Conservation (phyloP, 2,797 vertebrate species). For the Pantherophis alleghaniensis region DNA sequence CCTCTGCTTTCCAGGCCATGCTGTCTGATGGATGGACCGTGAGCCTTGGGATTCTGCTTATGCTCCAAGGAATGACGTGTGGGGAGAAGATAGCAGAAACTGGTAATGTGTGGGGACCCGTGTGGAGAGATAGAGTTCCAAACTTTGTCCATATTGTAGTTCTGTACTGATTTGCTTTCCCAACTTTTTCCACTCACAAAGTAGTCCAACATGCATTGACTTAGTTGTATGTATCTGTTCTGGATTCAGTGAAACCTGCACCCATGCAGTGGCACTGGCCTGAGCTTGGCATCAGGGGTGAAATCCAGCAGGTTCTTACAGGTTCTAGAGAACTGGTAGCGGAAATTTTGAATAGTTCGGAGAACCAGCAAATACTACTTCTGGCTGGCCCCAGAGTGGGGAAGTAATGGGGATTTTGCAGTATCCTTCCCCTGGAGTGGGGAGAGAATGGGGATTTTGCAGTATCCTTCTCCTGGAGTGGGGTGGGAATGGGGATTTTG, state of each 20-base stretch:
- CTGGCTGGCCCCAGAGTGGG: too few relatives aligned
- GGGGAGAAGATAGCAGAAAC: neutral
- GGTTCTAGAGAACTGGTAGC: too few relatives aligned
- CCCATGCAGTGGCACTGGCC: neutral
- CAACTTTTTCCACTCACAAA: neutral
- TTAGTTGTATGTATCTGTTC: neutral
- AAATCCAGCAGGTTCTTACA: too few relatives aligned
- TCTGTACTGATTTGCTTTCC: neutral
- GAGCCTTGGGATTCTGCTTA: neutral
- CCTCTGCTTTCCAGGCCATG: conserved; percentile 15
- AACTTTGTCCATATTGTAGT: neutral
- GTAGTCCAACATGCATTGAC: neutral
- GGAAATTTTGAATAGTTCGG: accelerated
- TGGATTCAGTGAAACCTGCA: neutral
- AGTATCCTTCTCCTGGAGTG: too few relatives aligned
- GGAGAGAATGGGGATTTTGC: too few relatives aligned
- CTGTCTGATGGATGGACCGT: neutral
- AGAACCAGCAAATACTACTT: too few relatives aligned
- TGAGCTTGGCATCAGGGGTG: too few relatives aligned
- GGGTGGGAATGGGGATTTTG: too few relatives aligned
- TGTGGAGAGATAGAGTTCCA: neutral
- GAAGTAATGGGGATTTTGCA: too few relatives aligned
- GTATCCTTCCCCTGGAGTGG: too few relatives aligned
- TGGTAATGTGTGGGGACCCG: neutral
- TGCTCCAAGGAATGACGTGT: neutral